phyloP scores from a whole-genome alignment of 2,113 vertebrate species.

The Pachypanchax playfairii region DNA sequence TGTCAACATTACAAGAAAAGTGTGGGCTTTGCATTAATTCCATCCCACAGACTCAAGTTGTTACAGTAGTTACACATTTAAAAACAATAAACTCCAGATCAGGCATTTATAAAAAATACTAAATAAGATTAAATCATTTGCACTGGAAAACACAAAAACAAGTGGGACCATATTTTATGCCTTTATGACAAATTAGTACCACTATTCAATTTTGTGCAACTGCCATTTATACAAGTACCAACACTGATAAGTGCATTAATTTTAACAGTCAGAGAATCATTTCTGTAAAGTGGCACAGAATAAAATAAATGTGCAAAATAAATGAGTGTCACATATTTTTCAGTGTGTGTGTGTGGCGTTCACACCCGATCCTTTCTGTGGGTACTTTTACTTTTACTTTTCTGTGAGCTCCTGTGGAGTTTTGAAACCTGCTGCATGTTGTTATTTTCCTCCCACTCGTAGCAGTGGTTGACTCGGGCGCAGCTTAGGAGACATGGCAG shows the following conservation, averaged over 20 bases:
- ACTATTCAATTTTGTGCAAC: background rate
- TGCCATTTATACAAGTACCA: conserved; percentile 44
- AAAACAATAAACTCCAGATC: conserved; percentile 15
- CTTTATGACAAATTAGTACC: conserved; percentile 20
- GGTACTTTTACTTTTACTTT: conserved; percentile 25
- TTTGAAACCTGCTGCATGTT: conserved; percentile 13
- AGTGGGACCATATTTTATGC: conserved; percentile 16
- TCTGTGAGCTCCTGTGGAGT: conserved; percentile 21
- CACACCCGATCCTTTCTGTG: conserved; percentile 41
- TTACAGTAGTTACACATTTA: background rate
- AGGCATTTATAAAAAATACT: conserved; percentile 25
- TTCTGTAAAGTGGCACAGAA: conserved; percentile 23
- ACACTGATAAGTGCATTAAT: conserved; percentile 18
- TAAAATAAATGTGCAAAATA: conserved; percentile 34
- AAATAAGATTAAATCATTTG: conserved; percentile 30
- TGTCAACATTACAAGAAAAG: conserved; percentile 1
- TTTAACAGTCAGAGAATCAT: conserved; percentile 14
- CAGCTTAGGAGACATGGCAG: conserved; percentile 83
- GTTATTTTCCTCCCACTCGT: conserved; percentile 83
- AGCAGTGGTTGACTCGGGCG: conserved; percentile 87
- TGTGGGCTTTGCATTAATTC: conserved; percentile 3
- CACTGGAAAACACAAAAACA: conserved; percentile 37
- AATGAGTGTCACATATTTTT: conserved; percentile 8
- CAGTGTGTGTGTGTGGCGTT: conserved; percentile 15
- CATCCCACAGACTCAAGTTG: background rate